Conservation (phyloP, 2,888 invertebrate genomes). For the Teleogryllus oceanicus region DNA sequence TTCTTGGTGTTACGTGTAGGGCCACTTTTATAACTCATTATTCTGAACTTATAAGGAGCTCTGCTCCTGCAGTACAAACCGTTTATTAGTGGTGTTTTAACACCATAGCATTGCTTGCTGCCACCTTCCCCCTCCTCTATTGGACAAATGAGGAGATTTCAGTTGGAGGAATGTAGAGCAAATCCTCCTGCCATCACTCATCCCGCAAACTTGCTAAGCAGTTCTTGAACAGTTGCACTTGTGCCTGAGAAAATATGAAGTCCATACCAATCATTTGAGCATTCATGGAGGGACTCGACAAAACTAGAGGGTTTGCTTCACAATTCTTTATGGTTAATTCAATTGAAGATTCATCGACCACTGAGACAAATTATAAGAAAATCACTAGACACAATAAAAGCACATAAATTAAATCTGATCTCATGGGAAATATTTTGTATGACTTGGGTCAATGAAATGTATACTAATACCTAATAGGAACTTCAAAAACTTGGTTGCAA, state of each 20-base stretch:
- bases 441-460: no score
- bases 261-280: neutral
- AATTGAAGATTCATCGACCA: no score
- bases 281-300: no score
- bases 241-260: slow-evolving; percentile 45
- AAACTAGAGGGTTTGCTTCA: no score
- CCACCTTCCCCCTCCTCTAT: neutral
- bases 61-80: neutral
- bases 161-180: slow-evolving; percentile 23
- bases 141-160: slow-evolving; percentile 7
- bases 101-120: neutral
- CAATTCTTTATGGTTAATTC: no score
- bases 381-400: no score
- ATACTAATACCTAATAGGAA: no score
- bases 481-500: no score
- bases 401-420: no score
- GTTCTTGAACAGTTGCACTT: slow-evolving; percentile 52
- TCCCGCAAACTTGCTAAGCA: slow-evolving; percentile 50
- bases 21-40: neutral
- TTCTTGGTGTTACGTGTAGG: neutral
- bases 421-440: no score
- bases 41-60: neutral
- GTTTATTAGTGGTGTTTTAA: neutral
- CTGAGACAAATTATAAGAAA: no score
- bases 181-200: slow-evolving; percentile 40